Evolutionary conservation across 2,113 vertebrate species (phyloP), one percentile per base, ranked within the genome.

Genomic region (Labeo catla): DNA sequence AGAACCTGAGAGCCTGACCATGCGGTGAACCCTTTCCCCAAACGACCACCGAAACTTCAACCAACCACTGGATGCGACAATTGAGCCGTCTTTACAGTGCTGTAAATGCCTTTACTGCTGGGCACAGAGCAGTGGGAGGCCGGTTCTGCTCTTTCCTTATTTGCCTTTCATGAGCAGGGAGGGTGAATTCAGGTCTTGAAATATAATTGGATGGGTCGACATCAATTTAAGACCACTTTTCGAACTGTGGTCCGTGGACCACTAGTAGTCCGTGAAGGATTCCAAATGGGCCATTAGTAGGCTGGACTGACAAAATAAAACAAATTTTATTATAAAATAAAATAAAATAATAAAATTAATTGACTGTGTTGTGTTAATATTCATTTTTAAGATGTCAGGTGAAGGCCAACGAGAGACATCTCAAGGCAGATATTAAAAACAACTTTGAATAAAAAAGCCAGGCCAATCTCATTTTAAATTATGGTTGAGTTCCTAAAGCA

Each of bases 21-120:
- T 72, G 82, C 47, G 50, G 23, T 93, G 91, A 95, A 93, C 94
- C 89, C 87, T 90, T 84, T 89, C 88, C 90, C 72, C 86, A 89
- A 66, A 86, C 78, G 86, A 92, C 91, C 91, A 89, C 90, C 80
- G 50, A 89, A 87, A 91, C 92, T 77, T 86, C 86, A 89, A 89
- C 90, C 88, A 65, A 61, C 93, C 89, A 84, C 91, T 91, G 92
- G 91, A 92, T 91, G 87, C 84, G 85, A 91, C 94, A 90, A 92
- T 89, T 87, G 91, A 93, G 91, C 90, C 91, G 87, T 88, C 85
- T 95, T 95, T 94, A 95, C 94, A 91, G 94, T 92, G 93, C 92
- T 28, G 89, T 90, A 94, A 91, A 89, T 93, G 77, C 87, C 86
- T 92, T 93, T 92, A 89, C 88, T 90, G 92, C 92, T 88, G 86